phyloP scores from a whole-genome alignment of 1,140 invertebrate genomes.

The Calliphora vicina region DNA sequence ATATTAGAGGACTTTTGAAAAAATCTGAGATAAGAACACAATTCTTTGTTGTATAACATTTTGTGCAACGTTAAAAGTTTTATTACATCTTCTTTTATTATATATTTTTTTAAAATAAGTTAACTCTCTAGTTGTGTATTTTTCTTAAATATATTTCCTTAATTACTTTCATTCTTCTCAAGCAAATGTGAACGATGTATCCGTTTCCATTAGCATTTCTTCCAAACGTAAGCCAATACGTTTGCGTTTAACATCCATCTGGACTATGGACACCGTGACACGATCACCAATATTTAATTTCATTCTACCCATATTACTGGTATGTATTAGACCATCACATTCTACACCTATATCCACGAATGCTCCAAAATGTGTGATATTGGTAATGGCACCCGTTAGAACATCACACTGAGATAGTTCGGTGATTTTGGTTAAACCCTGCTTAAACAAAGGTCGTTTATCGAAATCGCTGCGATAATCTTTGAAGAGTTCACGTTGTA shows the following conservation, averaged over 20 bases:
- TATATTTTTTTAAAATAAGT: too few species aligned
- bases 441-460: slow-evolving; percentile 74
- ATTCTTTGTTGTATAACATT: too few species aligned
- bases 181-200: slow-evolving; percentile 51
- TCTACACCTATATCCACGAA: slow-evolving; percentile 91
- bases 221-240: slow-evolving; percentile 66
- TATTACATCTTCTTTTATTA: too few species aligned
- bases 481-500: slow-evolving; percentile 70
- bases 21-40: too few species aligned
- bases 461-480: slow-evolving; percentile 72
- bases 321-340: slow-evolving; percentile 78
- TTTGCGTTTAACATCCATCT: slow-evolving; percentile 65
- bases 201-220: slow-evolving; percentile 51
- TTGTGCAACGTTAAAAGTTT: too few species aligned
- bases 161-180: background rate
- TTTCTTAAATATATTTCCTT: too few species aligned
- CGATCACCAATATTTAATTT: slow-evolving; percentile 75
- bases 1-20: too few species aligned
- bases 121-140: too few species aligned
- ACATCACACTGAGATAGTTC: slow-evolving; percentile 68
- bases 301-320: slow-evolving; percentile 68
- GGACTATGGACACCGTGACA: slow-evolving; percentile 70
- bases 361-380: slow-evolving; percentile 88
- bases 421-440: slow-evolving; percentile 68
- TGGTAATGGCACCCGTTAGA: slow-evolving; percentile 76